A percentile compares a stretch with the other conserved stretches of the same genome.
phyloP scores from a whole-genome alignment of 2,888 invertebrate genomes.

The Allolobophora icterica region DNA sequence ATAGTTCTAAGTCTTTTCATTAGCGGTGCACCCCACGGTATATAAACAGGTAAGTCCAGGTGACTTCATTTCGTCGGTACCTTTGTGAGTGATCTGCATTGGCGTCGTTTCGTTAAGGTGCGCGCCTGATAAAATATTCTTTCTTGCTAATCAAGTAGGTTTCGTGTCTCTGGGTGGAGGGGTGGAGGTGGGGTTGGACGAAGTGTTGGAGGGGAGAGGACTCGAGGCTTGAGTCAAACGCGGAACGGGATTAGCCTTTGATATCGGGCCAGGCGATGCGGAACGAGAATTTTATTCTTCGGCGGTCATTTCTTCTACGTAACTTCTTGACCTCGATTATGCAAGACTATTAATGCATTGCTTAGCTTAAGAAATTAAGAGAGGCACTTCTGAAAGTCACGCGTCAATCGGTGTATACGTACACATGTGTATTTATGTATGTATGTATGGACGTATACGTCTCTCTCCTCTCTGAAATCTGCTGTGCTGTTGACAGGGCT shows the following conservation, averaged over 20 bases:
- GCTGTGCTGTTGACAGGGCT: no score
- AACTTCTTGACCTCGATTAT: slow-evolving; percentile 17
- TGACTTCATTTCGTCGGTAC: not conserved
- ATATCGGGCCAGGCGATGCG: not conserved
- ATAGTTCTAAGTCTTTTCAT: slow-evolving; percentile 17
- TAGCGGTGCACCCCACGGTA: not conserved
- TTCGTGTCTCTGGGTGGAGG: not conserved
- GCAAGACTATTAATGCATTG: slow-evolving; percentile 9
- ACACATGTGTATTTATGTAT: slow-evolving; percentile 35
- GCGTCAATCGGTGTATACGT: not conserved
- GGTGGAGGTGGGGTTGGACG: not conserved
- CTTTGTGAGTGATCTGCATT: not conserved
- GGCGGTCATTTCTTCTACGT: not conserved
- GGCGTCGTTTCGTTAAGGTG: not conserved
- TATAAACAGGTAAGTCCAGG: not conserved
- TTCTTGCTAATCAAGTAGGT: not conserved
- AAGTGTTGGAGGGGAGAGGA: not conserved
- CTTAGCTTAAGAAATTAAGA: not conserved
- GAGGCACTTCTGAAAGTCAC: no score
- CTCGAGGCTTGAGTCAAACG: not conserved
- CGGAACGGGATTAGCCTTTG: not conserved
- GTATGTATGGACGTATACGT: slow-evolving; percentile 34
- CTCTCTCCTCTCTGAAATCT: no score
- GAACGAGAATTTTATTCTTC: not conserved
- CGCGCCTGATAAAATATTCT: not conserved